Conservation (phyloP, 2,113 vertebrate species). For the Perca schrenkii region DNA sequence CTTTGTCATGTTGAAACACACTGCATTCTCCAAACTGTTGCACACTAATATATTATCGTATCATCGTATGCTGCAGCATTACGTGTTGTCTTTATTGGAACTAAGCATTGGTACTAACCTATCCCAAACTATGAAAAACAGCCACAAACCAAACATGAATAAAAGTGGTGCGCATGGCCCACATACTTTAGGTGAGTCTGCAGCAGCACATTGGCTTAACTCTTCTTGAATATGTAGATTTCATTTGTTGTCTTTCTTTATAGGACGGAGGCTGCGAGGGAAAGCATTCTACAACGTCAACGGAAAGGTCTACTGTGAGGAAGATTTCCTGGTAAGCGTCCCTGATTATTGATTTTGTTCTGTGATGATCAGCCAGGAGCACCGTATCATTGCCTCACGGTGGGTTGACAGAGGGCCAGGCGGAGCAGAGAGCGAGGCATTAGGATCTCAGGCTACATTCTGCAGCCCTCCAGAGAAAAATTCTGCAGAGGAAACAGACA, state of each 20-base stretch:
- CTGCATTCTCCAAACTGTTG: not conserved
- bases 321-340: slow-evolving; percentile 95
- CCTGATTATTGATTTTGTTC: not conserved
- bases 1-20: not conserved
- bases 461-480: slow-evolving; percentile 49
- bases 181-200: not conserved
- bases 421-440: slow-evolving; percentile 35
- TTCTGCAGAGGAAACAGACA: slow-evolving; percentile 54
- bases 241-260: slow-evolving; percentile 43
- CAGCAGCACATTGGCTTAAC: not conserved
- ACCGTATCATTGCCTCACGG: not conserved
- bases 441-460: slow-evolving; percentile 54
- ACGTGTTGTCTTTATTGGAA: not conserved
- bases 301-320: slow-evolving; percentile 98
- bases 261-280: slow-evolving; percentile 95
- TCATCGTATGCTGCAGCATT: not conserved
- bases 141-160: not conserved
- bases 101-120: not conserved
- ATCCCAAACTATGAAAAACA: not conserved
- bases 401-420: slow-evolving; percentile 1
- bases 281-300: slow-evolving; percentile 99
- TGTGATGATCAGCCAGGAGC: slow-evolving; percentile 5
- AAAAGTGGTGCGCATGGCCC: not conserved
- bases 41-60: not conserved
- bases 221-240: not conserved